Conservation (phyloP, 2,797 vertebrate species). For the Chrysocyon brachyurus region DNA sequence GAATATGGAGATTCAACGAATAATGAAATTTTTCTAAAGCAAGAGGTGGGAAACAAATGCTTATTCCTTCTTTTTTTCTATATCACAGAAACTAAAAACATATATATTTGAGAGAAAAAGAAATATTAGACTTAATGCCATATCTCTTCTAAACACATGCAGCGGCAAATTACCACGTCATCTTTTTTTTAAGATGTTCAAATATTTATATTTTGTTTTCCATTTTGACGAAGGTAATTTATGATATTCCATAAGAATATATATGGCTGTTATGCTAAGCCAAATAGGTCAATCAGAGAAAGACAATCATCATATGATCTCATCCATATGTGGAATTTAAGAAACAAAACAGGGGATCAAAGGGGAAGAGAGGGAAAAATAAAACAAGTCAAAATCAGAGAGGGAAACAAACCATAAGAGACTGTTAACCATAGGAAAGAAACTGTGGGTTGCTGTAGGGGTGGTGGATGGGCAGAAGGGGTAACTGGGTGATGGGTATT, state of each 20-base stretch:
- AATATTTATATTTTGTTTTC: background rate
- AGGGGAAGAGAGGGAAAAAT: too few species aligned
- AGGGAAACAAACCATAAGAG: too few species aligned
- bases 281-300: too few species aligned
- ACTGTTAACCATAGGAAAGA: too few species aligned
- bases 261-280: background rate
- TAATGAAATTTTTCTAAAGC: background rate
- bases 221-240: background rate
- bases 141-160: background rate
- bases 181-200: background rate
- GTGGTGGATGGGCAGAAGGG: too few species aligned
- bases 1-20: background rate
- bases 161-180: background rate
- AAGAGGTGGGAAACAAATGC: background rate
- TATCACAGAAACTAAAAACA: background rate
- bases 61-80: background rate
- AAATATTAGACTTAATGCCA: background rate
- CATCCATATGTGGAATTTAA: too few species aligned
- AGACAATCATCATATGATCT: too few species aligned
- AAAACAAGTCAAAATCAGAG: too few species aligned
- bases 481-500: too few species aligned
- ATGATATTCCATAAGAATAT: background rate
- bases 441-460: too few species aligned
- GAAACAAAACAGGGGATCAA: too few species aligned
- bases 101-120: background rate